Percentiles rank a stretch among this genome's conserved stretches.
These are phyloP conservation scores for Engystomops pustulosus DNA, from an alignment of 2,113 vertebrate genomes.

Conservation along the genomic window DNA sequence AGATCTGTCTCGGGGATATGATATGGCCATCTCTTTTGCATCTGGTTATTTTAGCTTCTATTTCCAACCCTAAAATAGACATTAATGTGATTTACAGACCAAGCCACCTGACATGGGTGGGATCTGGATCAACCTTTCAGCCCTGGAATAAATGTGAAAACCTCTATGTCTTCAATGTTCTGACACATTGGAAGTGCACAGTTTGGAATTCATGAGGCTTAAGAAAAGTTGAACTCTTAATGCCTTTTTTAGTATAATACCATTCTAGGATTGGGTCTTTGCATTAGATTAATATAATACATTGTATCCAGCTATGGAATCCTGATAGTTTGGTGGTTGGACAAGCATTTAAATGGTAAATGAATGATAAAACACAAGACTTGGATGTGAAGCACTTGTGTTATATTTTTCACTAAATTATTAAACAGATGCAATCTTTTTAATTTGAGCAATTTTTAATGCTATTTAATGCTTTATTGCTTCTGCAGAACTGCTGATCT, in stretches of 20 bases:
- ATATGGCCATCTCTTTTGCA: slow-evolving; percentile 89
- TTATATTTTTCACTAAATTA: too few relatives aligned
- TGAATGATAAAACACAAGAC: too few relatives aligned
- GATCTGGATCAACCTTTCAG: slow-evolving; percentile 87
- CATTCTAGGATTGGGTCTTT: background rate
- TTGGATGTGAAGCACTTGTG: too few relatives aligned
- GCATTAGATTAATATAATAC: background rate
- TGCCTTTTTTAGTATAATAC: background rate
- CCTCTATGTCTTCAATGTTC: slow-evolving; percentile 85
- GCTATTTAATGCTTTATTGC: too few relatives aligned
- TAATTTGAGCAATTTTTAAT: too few relatives aligned
- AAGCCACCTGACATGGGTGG: slow-evolving; percentile 86
- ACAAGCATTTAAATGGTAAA: too few relatives aligned
- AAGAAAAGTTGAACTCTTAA: slow-evolving; percentile 77
- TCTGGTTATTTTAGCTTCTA: slow-evolving; percentile 98
- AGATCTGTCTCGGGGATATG: slow-evolving; percentile 79
- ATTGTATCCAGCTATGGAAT: too few relatives aligned
- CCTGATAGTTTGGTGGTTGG: too few relatives aligned
- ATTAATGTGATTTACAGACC: slow-evolving; percentile 92
- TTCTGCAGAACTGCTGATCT: too few relatives aligned
- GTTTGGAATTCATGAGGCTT: slow-evolving; percentile 80
- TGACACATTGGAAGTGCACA: slow-evolving; percentile 85
- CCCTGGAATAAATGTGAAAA: slow-evolving; percentile 77
- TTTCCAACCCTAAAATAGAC: slow-evolving; percentile 92
- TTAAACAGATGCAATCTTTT: too few relatives aligned